These are phyloP conservation scores for Chionis minor DNA, from an alignment of 2,113 vertebrate species.

Conservation along the genomic window DNA sequence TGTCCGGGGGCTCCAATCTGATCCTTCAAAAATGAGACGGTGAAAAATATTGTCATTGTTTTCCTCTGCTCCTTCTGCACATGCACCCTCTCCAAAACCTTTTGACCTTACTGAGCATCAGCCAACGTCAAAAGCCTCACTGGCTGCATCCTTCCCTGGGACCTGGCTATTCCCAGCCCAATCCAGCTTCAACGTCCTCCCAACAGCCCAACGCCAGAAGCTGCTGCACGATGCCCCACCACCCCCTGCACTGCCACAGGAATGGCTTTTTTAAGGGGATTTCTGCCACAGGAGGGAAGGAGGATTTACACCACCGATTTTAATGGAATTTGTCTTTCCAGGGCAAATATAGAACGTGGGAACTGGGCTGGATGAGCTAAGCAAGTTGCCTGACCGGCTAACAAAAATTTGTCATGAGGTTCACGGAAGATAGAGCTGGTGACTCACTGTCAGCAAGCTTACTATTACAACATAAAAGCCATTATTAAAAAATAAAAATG, in stretches of 20 bases:
- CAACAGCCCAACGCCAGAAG: accelerated
- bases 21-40: background rate
- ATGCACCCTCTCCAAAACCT: background rate
- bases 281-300: background rate
- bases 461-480: slow-evolving; percentile 59
- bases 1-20: background rate
- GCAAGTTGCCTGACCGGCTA: slow-evolving; percentile 40
- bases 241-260: background rate
- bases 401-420: slow-evolving; percentile 58
- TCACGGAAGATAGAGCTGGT: slow-evolving; percentile 38
- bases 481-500: slow-evolving; percentile 53
- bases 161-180: background rate
- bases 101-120: background rate
- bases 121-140: accelerated
- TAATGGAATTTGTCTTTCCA: background rate
- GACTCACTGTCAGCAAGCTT: slow-evolving; percentile 54
- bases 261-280: background rate
- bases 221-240: accelerated
- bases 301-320: background rate
- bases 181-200: background rate
- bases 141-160: background rate
- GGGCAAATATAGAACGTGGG: background rate
- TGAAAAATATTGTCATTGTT: background rate
- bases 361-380: background rate
- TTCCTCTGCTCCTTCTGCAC: background rate